Evolutionary conservation across 2,113 vertebrate species (phyloP).

Genomic region (Corydoras maculifer): DNA sequence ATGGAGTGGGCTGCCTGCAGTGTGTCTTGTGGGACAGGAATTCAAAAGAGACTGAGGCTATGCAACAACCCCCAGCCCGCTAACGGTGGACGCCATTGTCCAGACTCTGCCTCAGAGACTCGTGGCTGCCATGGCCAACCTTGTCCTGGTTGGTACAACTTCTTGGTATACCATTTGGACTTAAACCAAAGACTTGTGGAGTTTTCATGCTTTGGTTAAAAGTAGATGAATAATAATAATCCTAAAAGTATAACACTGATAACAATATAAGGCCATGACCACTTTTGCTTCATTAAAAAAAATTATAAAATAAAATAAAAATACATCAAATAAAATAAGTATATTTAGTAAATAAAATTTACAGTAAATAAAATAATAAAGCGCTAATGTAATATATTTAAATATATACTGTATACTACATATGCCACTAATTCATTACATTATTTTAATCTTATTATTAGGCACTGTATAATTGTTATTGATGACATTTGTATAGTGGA

Average conservation of each 20-base stretch:
- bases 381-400: too few species aligned
- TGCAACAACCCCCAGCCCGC: constrained; percentile 84
- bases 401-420: too few species aligned
- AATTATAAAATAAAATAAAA: too few species aligned
- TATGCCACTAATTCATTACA: too few species aligned
- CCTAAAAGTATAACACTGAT: too few species aligned
- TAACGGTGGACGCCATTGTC: constrained; percentile 80
- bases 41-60: constrained; percentile 76
- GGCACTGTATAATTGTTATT: constrained; percentile 1
- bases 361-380: too few species aligned
- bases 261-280: too few species aligned
- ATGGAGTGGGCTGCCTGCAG: constrained; percentile 82
- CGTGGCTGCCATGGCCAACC: constrained; percentile 74
- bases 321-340: too few species aligned
- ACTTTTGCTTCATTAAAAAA: too few species aligned
- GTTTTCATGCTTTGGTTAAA: background rate
- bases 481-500: constrained; percentile 67
- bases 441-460: too few species aligned
- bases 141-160: constrained; percentile 75
- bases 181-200: background rate
- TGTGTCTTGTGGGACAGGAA: constrained; percentile 78
- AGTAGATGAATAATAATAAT: too few species aligned
- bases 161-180: background rate
- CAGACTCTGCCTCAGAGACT: constrained; percentile 63
- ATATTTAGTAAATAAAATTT: too few species aligned